phyloP scores from a whole-genome alignment of 2,797 vertebrate species.

The Gymnodraco acuticeps region DNA sequence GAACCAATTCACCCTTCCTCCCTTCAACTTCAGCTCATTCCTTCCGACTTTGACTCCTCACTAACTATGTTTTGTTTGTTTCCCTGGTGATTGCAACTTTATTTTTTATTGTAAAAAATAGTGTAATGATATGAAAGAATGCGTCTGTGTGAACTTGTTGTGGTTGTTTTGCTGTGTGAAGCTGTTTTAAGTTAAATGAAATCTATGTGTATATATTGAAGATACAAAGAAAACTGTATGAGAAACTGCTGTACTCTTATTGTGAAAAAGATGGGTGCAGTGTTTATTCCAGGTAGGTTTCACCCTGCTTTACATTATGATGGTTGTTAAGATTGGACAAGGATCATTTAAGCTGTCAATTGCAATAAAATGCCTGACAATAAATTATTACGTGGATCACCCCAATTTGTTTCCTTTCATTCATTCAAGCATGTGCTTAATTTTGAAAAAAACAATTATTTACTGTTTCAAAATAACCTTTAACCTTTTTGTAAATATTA shows the following conservation, averaged over 20 bases:
- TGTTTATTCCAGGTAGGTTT: slow-evolving; percentile 44
- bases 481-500: neutral
- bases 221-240: slow-evolving; percentile 64
- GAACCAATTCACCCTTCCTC: slow-evolving; percentile 45
- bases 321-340: slow-evolving; percentile 27
- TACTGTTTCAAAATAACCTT: neutral
- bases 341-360: slow-evolving; percentile 65
- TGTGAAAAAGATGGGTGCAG: slow-evolving; percentile 54
- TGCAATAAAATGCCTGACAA: slow-evolving; percentile 51
- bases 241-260: slow-evolving; percentile 66
- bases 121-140: slow-evolving; percentile 59
- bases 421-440: neutral
- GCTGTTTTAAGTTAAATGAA: slow-evolving; percentile 77
- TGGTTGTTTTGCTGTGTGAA: slow-evolving; percentile 70
- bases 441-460: neutral
- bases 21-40: slow-evolving; percentile 43
- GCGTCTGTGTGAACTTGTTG: slow-evolving; percentile 57
- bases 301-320: slow-evolving; percentile 36
- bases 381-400: slow-evolving; percentile 69
- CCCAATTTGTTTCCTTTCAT: neutral
- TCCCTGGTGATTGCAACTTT: slow-evolving; percentile 55
- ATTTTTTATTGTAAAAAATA: slow-evolving; percentile 61
- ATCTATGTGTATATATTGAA: slow-evolving; percentile 83
- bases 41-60: slow-evolving; percentile 56
- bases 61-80: slow-evolving; percentile 39